phyloP scores from a whole-genome alignment of 2,113 vertebrate species.

The Trichomycterus rosablanca region DNA sequence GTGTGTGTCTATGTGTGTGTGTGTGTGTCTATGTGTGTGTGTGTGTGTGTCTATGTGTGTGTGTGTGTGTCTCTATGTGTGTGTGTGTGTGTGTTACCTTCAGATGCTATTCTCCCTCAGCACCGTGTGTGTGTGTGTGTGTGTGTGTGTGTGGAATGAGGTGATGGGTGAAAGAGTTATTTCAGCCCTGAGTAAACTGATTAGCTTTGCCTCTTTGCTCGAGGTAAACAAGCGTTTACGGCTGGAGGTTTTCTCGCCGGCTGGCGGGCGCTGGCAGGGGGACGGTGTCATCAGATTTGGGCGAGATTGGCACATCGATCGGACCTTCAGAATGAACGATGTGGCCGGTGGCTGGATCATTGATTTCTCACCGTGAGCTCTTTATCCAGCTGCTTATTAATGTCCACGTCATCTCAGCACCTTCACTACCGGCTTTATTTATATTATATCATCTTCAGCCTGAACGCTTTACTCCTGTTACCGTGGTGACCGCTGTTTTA shows the following conservation, averaged over 20 bases:
- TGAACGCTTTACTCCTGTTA: too few relatives aligned
- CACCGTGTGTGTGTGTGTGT: too few relatives aligned
- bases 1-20: too few relatives aligned
- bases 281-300: not conserved
- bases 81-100: too few relatives aligned
- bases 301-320: constrained; percentile 19
- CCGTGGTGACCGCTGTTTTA: too few relatives aligned
- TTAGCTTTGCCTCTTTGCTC: constrained; percentile 47
- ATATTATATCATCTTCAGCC: too few relatives aligned
- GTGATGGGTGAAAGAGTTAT: constrained; percentile 14
- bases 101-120: too few relatives aligned
- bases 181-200: constrained; percentile 36
- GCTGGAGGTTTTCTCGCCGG: constrained; percentile 12
- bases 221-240: constrained; percentile 46
- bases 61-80: too few relatives aligned
- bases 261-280: constrained; percentile 22
- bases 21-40: too few relatives aligned
- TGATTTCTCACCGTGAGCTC: not conserved
- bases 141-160: not conserved
- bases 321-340: constrained; percentile 1
- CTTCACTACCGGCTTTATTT: too few relatives aligned
- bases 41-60: too few relatives aligned
- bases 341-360: not conserved
- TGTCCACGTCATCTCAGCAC: too few relatives aligned
- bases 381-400: not conserved